Base-by-base conservation (phyloP, 2,797 vertebrate genomes). In the Chaetodon trifasciatus region DNA sequence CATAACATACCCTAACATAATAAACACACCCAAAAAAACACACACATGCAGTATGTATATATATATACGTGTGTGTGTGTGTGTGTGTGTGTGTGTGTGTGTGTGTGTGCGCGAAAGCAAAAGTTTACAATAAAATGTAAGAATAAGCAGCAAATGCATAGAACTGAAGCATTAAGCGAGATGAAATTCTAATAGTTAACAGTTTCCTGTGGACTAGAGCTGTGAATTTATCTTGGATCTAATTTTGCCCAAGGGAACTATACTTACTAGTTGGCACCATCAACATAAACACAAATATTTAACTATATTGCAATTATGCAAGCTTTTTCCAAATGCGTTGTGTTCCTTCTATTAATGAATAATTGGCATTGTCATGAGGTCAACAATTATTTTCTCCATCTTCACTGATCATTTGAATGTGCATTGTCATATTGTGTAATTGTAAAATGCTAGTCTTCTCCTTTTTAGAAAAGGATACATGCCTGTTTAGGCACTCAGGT, bases 401-500 rank as follows among this genome's bases (percentile, higher is more conserved):
- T 70, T 70, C 12, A 56, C 74, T 86, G 81, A 80, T 76, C 68
- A 63, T 15, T 15, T 28, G 28, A 50, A 13, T 74, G 53, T 81
- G 37, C 24, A 17, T 76, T 82, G 6, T 42, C 67, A 81, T 83
- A 88, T 88, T 61, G 1, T 9, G 16, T 35, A 49, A 46, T 28
- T 11, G 4, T 55, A 49, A 64, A 68, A 71, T 55, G 39, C 56
- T n/a, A 76, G 55, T 44, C 55, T 28, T 28, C 35, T 35, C 61
- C 62, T 67, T 66, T 82, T 90, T 88, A 88, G 80, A 90, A 88
- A 81, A 52, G 10, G 58, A 63, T 28, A 56, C 5, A 16, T 5
- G 23, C 3, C 46, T 8, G 28, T 69, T 53, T 39, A 2, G 49
- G 11, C 57, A 80, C 58, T 44, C 61, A 4, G 7, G 58, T 63